A percentile compares a stretch with the other conserved stretches of the same genome.
Conservation (phyloP, 2,888 invertebrate genomes). For the Lochmaea capreae region DNA sequence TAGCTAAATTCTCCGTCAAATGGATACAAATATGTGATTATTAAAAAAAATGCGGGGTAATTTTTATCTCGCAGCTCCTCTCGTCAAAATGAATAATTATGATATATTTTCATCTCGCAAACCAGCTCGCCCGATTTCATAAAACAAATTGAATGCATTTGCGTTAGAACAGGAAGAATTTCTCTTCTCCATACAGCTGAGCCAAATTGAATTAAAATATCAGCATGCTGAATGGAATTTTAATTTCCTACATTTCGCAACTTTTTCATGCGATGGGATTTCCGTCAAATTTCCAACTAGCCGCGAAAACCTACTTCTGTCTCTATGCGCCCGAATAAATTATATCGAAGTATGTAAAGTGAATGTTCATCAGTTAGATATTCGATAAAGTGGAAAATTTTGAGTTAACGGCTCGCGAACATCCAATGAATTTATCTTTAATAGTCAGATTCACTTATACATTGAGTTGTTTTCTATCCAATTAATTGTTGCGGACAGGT, state of each 20-base stretch:
- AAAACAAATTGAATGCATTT: conserved; percentile 53
- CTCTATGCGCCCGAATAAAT: conserved; percentile 22
- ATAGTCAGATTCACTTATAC: too few relatives aligned
- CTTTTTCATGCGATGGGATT: conserved; percentile 25
- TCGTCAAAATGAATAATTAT: conserved; percentile 49
- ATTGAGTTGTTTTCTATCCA: too few relatives aligned
- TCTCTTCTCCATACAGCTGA: conserved; percentile 44
- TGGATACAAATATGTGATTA: conserved; percentile 43
- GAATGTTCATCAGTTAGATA: not conserved
- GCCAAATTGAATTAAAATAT: conserved; percentile 49
- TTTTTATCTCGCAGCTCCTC: conserved; percentile 46
- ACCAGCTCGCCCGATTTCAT: conserved; percentile 46
- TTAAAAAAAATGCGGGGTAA: conserved; percentile 50
- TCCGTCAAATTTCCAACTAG: conserved; percentile 25
- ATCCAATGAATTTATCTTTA: not conserved
- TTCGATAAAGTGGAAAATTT: not conserved
- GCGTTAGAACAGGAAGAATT: conserved; percentile 46
- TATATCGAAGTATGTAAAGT: conserved; percentile 7
- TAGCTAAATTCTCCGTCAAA: not conserved
- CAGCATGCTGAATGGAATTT: conserved; percentile 42
- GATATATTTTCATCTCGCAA: conserved; percentile 48
- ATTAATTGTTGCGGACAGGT: too few relatives aligned
- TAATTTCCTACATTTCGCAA: conserved; percentile 33
- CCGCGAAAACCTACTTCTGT: conserved; percentile 13
- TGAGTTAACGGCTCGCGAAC: not conserved